A percentile compares a stretch with the other conserved stretches of the same genome.
phyloP scores from a whole-genome alignment of 2,797 vertebrate species.

The Sorex maritimensis region DNA sequence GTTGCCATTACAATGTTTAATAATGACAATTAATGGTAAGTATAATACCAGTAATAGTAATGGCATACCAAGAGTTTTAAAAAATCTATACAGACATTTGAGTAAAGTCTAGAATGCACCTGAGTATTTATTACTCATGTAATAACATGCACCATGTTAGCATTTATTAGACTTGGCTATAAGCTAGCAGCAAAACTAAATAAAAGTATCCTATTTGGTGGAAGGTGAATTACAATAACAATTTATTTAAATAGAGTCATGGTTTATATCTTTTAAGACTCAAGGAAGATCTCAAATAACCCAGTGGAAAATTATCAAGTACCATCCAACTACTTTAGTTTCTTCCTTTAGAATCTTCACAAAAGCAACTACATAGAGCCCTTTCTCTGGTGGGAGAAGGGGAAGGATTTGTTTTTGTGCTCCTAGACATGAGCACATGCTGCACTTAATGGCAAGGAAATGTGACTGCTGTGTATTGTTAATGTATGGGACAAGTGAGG shows the following conservation, averaged over 20 bases:
- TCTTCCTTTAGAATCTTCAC: conserved; percentile 33
- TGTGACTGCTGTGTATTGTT: not conserved
- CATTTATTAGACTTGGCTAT: not conserved
- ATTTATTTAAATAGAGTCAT: conserved; percentile 5
- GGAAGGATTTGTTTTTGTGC: not conserved
- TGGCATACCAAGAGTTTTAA: not conserved
- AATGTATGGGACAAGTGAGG: not conserved
- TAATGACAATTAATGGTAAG: too few relatives aligned
- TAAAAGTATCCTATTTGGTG: not conserved
- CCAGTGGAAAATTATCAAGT: not conserved
- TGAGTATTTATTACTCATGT: not conserved
- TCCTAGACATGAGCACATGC: not conserved
- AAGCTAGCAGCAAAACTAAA: conserved; percentile 30
- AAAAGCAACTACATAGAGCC: not conserved
- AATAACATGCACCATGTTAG: not conserved
- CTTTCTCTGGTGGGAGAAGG: not conserved
- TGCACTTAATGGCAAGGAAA: not conserved
- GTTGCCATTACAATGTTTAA: too few relatives aligned
- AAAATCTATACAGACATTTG: not conserved
- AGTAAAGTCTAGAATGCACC: not conserved
- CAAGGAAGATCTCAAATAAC: conserved; percentile 19
- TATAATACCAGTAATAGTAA: not conserved
- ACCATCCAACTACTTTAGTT: conserved; percentile 19
- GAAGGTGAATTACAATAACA: not conserved
- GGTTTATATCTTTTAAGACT: conserved; percentile 45